Evolutionary conservation across 2,797 vertebrate species (phyloP).

Genomic region (Neostethus bicornis): DNA sequence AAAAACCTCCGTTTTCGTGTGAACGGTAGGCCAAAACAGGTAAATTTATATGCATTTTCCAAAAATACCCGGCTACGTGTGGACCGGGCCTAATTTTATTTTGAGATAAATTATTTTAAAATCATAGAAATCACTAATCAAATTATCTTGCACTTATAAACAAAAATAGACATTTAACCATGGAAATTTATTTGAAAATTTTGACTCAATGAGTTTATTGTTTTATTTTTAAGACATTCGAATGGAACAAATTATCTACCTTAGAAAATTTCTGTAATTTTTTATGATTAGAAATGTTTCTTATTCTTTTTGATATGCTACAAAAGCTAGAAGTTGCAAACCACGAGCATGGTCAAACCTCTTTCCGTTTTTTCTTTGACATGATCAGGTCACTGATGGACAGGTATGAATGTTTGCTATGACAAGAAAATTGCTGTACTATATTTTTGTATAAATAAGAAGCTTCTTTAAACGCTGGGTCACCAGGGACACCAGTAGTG

Average conservation of each 20-base stretch:
- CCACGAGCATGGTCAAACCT: slow-evolving; percentile 2
- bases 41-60: too few relatives aligned
- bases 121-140: too few relatives aligned
- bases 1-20: too few relatives aligned
- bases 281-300: background rate
- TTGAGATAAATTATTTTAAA: too few relatives aligned
- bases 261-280: background rate
- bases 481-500: slow-evolving; percentile 3
- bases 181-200: too few relatives aligned
- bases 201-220: background rate
- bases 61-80: too few relatives aligned
- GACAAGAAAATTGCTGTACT: slow-evolving; percentile 73
- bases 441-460: slow-evolving; percentile 69
- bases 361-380: slow-evolving; percentile 12
- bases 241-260: background rate
- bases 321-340: slow-evolving; percentile 11
- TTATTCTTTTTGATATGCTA: background rate
- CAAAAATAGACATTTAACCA: too few relatives aligned
- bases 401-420: slow-evolving; percentile 77
- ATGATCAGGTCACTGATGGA: slow-evolving; percentile 54
- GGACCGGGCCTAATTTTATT: too few relatives aligned
- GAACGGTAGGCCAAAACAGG: too few relatives aligned
- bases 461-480: slow-evolving; percentile 31
- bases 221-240: background rate
- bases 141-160: too few relatives aligned